Percentiles rank a stretch among this genome's conserved stretches.
Conservation (phyloP, 2,113 vertebrate genomes). For the Poeciliopsis occidentalis region DNA sequence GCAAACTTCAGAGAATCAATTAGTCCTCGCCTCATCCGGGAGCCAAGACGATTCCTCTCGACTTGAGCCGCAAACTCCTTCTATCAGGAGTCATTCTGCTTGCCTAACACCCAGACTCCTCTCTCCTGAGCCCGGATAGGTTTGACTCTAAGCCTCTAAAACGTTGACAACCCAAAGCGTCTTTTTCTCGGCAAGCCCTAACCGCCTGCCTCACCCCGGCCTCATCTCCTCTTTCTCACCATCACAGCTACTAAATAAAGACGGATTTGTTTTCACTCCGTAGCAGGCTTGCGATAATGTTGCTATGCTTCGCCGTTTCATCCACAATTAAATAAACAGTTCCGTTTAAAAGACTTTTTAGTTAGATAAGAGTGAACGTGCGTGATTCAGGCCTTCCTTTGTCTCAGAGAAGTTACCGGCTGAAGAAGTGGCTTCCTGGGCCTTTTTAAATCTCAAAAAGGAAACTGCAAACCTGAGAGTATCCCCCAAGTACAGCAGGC, state of each 20-base stretch:
- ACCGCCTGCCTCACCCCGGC: constrained; percentile 74
- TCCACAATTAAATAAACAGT: constrained; percentile 78
- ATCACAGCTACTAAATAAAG: constrained; percentile 74
- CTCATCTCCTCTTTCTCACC: constrained; percentile 71
- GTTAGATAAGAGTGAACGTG: constrained; percentile 12
- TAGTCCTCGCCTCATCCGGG: constrained; percentile 81
- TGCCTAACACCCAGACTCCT: constrained; percentile 83
- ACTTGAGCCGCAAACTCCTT: constrained; percentile 86
- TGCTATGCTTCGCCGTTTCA: constrained; percentile 60
- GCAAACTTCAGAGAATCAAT: constrained; percentile 85
- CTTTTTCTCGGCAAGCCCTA: constrained; percentile 78
- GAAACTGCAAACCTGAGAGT: constrained; percentile 80
- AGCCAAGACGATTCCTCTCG: constrained; percentile 82
- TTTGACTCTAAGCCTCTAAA: constrained; percentile 87
- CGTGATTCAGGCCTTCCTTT: constrained; percentile 57
- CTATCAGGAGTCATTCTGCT: constrained; percentile 86
- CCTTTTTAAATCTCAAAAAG: constrained; percentile 79
- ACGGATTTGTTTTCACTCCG: constrained; percentile 70
- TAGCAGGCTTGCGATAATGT: constrained; percentile 65
- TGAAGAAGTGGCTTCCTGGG: constrained; percentile 71
- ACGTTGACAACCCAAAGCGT: constrained; percentile 86
- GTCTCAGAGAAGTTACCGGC: constrained; percentile 73
- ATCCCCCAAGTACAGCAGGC: constrained; percentile 77
- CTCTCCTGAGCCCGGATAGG: constrained; percentile 84
- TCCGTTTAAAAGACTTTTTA: constrained; percentile 46